phyloP scores from a whole-genome alignment of 2,888 invertebrate genomes.

The Ischnus inquisitorius region DNA sequence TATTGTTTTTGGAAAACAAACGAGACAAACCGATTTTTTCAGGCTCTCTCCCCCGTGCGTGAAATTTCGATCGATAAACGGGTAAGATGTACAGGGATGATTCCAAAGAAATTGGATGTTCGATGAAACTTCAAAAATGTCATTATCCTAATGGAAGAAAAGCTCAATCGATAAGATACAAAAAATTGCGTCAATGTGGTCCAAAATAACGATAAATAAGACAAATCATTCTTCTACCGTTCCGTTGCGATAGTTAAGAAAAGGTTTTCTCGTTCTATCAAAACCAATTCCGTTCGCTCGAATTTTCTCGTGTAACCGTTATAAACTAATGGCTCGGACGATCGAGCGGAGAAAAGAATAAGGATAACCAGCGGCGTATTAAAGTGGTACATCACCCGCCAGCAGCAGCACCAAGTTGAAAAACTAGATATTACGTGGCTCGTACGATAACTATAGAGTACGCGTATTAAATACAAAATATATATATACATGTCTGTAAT shows the following conservation, averaged over 20 bases:
- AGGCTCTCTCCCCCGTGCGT: too few relatives aligned
- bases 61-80: too few relatives aligned
- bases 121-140: too few relatives aligned
- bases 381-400: constrained; percentile 18
- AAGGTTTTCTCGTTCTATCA: neutral
- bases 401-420: constrained; percentile 42
- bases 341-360: constrained; percentile 1
- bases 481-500: neutral
- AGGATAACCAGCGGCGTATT: constrained; percentile 5
- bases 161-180: too few relatives aligned
- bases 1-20: too few relatives aligned
- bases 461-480: constrained; percentile 24
- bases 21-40: too few relatives aligned
- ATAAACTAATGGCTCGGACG: constrained; percentile 15
- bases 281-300: neutral
- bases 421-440: constrained; percentile 63
- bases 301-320: neutral
- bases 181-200: too few relatives aligned
- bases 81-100: too few relatives aligned
- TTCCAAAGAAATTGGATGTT: too few relatives aligned
- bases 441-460: constrained; percentile 19
- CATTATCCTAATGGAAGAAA: too few relatives aligned
- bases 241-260: neutral
- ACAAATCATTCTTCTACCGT: too few relatives aligned
- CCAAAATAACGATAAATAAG: too few relatives aligned